phyloP scores from a whole-genome alignment of 2,888 invertebrate species.

The Beris chalybata region DNA sequence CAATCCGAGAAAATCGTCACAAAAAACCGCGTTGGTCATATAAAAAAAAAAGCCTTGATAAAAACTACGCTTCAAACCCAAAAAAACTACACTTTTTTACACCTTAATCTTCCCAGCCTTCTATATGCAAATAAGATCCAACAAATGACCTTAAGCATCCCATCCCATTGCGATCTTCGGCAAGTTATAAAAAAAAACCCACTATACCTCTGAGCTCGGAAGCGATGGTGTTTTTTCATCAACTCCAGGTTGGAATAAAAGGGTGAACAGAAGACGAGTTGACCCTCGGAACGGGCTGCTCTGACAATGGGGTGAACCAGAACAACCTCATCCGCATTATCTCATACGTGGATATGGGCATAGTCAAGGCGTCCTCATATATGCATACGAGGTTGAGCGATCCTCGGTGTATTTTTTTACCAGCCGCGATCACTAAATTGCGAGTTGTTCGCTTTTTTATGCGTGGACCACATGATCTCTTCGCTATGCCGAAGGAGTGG shows the following conservation, averaged over 20 bases:
- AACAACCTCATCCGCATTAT: constrained; percentile 40
- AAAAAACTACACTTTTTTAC: constrained; percentile 26
- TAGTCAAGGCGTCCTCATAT: constrained; percentile 31
- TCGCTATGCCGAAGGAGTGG: constrained; percentile 18
- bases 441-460: constrained; percentile 5
- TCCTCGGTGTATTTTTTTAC: constrained; percentile 17
- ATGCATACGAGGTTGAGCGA: constrained; percentile 31
- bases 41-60: constrained; percentile 9
- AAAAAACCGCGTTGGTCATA: constrained; percentile 21
- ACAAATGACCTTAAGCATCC: constrained; percentile 26
- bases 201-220: constrained; percentile 1
- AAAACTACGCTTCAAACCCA: neutral
- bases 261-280: constrained; percentile 34
- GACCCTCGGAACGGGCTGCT: constrained; percentile 35
- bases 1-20: neutral
- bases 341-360: constrained; percentile 6
- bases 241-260: constrained; percentile 19
- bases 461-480: constrained; percentile 37
- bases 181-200: constrained; percentile 19
- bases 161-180: neutral
- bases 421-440: neutral
- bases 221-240: constrained; percentile 12
- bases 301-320: constrained; percentile 40
- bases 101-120: constrained; percentile 13
- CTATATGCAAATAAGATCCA: constrained; percentile 28